phyloP scores from a whole-genome alignment of 2,113 vertebrate genomes.

The Castor canadensis region DNA sequence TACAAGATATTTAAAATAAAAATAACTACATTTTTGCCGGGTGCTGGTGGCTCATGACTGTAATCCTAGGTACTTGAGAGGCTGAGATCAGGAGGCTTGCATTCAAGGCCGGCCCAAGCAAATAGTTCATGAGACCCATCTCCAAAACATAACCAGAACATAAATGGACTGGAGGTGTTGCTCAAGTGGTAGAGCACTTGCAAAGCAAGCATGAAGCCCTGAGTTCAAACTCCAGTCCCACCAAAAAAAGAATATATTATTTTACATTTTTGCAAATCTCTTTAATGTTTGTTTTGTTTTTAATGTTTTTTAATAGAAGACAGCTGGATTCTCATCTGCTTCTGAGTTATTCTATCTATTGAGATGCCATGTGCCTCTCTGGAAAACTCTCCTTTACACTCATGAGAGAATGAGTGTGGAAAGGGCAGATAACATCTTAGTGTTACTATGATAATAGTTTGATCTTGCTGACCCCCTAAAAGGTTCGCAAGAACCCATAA shows the following conservation, averaged over 20 bases:
- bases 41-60: no score
- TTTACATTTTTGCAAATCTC: constrained; percentile 31
- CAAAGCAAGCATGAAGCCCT: no score
- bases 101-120: no score
- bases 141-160: no score
- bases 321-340: not conserved
- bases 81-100: no score
- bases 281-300: not conserved
- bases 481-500: not conserved
- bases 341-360: not conserved
- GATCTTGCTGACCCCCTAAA: not conserved
- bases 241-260: not conserved
- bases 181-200: no score
- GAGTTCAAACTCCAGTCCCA: no score
- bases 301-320: constrained; percentile 14
- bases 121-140: no score
- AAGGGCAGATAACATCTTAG: constrained; percentile 11
- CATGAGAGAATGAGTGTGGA: not conserved
- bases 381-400: not conserved
- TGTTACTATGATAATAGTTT: constrained; percentile 39
- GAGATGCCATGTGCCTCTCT: not conserved
- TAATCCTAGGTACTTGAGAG: no score
- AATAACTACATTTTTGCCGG: not conserved
- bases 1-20: not conserved
- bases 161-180: no score